Evolutionary conservation across 1,140 invertebrate species (phyloP).

Genomic region (Arion vulgaris): DNA sequence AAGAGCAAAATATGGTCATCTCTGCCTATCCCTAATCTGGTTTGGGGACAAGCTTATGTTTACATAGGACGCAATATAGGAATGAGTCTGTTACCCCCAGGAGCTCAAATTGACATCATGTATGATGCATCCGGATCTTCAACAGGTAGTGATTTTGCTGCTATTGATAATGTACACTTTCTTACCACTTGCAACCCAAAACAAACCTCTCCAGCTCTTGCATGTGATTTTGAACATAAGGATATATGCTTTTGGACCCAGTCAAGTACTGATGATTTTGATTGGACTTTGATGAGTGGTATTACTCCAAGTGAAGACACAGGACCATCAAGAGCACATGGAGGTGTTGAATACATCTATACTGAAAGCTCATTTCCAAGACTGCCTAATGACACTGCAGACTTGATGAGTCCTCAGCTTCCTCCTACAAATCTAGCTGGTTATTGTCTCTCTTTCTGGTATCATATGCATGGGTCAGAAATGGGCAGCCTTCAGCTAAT

Average conservation of each 20-base stretch:
- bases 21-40: neutral
- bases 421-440: constrained; percentile 34
- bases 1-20: constrained; percentile 25
- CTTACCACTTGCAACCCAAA: constrained; percentile 58
- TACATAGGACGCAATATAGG: constrained; percentile 18
- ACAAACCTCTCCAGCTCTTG: constrained; percentile 41
- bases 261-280: constrained; percentile 52
- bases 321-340: constrained; percentile 65
- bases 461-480: constrained; percentile 82
- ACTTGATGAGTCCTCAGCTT: constrained; percentile 45
- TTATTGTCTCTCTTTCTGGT: constrained; percentile 77
- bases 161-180: constrained; percentile 65
- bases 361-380: constrained; percentile 62
- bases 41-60: constrained; percentile 6
- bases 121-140: constrained; percentile 34
- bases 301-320: constrained; percentile 54
- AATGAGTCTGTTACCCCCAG: neutral
- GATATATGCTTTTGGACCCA: constrained; percentile 55
- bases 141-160: constrained; percentile 49
- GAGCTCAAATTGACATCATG: constrained; percentile 26
- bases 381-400: constrained; percentile 58
- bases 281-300: constrained; percentile 61
- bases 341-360: constrained; percentile 60
- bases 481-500: constrained; percentile 60
- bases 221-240: constrained; percentile 59